Evolutionary conservation across 2,888 invertebrate species (phyloP), one percentile per base, ranked within the genome.

Genomic region (Coenonympha arcania): DNA sequence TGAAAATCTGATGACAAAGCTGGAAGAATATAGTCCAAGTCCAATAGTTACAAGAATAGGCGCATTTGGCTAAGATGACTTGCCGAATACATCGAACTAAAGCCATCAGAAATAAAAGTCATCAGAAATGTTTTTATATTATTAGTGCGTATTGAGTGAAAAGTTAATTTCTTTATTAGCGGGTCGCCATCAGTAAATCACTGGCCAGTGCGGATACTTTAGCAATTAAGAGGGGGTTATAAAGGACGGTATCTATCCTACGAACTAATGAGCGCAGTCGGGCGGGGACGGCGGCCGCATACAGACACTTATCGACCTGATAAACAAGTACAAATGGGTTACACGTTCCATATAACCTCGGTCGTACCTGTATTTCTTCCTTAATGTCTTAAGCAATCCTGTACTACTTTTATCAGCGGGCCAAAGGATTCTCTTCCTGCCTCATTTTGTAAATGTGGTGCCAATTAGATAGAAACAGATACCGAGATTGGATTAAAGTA

Each of bases 251-350:
- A 79, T 81, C 79, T 77, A 65, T 64, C 31, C 68, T 64, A 57
- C 59, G 60, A 72, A 78, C 78, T 83, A 82, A 81, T 81, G 79
- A 81, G 75, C 72, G 66, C 68, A 73, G 72, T 70, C 71, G 69
- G 68, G 66, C 67, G 71, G 61, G 61, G 66, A 68, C 67, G 68
- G 52, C 52, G 71, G 68, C 69, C 68, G 68, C 73, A 74, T 71
- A 74, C 66, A 66, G 66, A 69, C 71, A 73, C 76, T 79, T 82
- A 81, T 82, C 80, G 79, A 61, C 63, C 68, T 69, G 80, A 83
- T 83, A 84, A 84, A 84, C 75, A 75, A 79, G 73, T 78, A 82
- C 82, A 82, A 83, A 84, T 83, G 74, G 76, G 72, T 73, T 71
- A 79, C 76, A 78, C 71, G 69, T 69, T 73, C 68, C 50, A 69